Evolutionary conservation across 2,113 vertebrate species (phyloP), one percentile per base, ranked within the genome.

Genomic region (Irena cyanogastra): DNA sequence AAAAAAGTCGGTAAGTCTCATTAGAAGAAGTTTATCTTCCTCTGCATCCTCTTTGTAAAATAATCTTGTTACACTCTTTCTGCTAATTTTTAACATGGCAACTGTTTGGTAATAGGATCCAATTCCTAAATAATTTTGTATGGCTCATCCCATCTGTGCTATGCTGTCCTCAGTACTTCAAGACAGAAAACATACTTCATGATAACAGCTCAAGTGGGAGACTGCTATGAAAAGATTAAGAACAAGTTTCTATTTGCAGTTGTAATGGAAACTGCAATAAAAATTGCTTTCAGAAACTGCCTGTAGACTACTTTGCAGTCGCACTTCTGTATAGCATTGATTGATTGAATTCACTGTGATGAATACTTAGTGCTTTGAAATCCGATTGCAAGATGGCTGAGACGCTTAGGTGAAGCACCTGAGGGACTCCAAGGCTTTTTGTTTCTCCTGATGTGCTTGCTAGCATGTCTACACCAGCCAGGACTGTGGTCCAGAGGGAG

Each of bases 51-150:
- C 83, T 77, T 83, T 69, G 59, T 71, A 68, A 82, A n/a, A 72
- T 81, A 93, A 93, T 87, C 63, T 66, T 81, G 87, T 78, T 41
- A 35, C 64, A 87, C 42, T 17, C 42, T 91, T 94, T 87, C 80
- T 89, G 24, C 66, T 83, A 42, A 52, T 83, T 93, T 94, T 90
- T 74, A 78, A 61, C 23, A 49, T 54, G 49, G 56, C 85, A 91
- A 81, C 57, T 30, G 41, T 91, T 95, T 87, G 33, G 61, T 94
- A 94, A 88, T 70, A 89, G 39, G 63, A 93, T 97, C 69, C 41
- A 78, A 80, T 76, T 96, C 66, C 74, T 97, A 93, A 97, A 95
- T 86, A 92, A 52, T 69, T 78, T 81, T 90, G 19, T 89, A 45
- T 77, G 64, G 39, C 37, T 56, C 8, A 4, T 87, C 70, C 83